Base-by-base conservation (phyloP, 2,113 vertebrate species). In the Pica pica region DNA sequence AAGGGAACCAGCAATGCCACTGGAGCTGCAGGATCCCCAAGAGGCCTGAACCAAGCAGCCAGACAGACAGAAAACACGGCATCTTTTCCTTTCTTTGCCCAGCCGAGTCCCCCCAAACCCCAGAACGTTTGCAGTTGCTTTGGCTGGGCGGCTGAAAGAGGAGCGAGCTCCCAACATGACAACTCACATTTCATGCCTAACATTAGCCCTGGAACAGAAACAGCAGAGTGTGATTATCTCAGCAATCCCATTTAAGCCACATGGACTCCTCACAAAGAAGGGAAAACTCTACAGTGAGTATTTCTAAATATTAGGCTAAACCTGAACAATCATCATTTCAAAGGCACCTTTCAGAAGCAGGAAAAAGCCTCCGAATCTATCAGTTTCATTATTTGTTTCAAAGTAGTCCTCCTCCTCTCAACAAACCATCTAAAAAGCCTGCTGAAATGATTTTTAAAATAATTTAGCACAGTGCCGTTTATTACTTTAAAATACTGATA, bases 221-320 rank as follows among this genome's bases (percentile, higher is more conserved):
- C 23, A 92, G 91, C 87, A 16, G 60, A 87, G 89, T 22, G 41
- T 93, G 92, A 91, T 92, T 94, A 86, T 82, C 89, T 95, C 89
- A 90, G 94, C 96, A 96, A 90, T 95, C 93, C 91, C 80, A 53
- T 87, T 94, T 81, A 90, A 96, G 74, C 85, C 76, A 56, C 76
- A 90, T 1, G 0, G 85, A 74, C 90, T 92, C 86, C 87, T 95
- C 82, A 83, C 84, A 93, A 94, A 96, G 91, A 90, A 93, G 83
- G 89, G 82, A 89, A 96, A 97, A 97, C 87, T 96, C 92, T 56
- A 42, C 93, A 92, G 50, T 74, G 75, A 94, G 57, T 96, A 93
- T 96, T 96, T 89, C 65, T 84, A 97, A 97, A 97, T 87, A 94
- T 90, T 75, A 71, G 74, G 67, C 87, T 87, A 84, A 94, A 95